Evolutionary conservation across 1,140 invertebrate genomes (phyloP).

Genomic region (Latrodectus geometricus): DNA sequence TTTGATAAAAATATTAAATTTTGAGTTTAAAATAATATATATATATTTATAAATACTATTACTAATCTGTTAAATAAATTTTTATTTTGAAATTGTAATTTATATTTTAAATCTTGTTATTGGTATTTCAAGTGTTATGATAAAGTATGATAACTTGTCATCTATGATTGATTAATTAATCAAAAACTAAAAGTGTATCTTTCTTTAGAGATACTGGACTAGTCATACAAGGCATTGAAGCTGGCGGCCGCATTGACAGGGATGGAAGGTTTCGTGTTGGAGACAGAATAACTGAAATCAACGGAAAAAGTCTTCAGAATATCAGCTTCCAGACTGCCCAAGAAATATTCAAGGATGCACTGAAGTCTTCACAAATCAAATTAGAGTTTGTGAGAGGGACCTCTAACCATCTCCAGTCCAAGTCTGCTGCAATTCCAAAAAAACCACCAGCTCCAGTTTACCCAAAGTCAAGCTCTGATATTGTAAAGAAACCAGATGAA

Average conservation of each 20-base stretch:
- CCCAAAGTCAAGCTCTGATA: background rate
- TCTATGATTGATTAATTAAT: background rate
- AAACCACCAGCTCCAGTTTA: conserved; percentile 58
- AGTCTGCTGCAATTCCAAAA: conserved; percentile 14
- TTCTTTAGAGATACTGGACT: conserved; percentile 72
- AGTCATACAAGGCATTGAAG: conserved; percentile 87
- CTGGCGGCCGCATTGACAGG: conserved; percentile 82
- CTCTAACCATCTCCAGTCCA: background rate
- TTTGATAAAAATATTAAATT: too few species aligned
- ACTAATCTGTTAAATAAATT: background rate
- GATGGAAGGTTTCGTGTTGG: conserved; percentile 83
- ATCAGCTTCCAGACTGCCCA: conserved; percentile 80
- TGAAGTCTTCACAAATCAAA: conserved; percentile 76
- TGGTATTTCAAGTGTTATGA: background rate
- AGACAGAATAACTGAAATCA: conserved; percentile 90
- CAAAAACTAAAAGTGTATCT: background rate
- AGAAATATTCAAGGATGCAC: conserved; percentile 81
- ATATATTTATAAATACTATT: too few species aligned
- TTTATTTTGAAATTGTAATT: background rate
- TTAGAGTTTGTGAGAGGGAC: conserved; percentile 75
- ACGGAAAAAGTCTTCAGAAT: conserved; percentile 80
- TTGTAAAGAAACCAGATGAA: conserved; percentile 13
- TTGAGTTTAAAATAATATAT: too few species aligned
- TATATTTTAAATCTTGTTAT: background rate
- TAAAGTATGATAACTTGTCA: conserved; percentile 60